These are phyloP conservation scores for Philonicus albiceps DNA, from an alignment of 2,888 invertebrate species.

Conservation along the genomic window DNA sequence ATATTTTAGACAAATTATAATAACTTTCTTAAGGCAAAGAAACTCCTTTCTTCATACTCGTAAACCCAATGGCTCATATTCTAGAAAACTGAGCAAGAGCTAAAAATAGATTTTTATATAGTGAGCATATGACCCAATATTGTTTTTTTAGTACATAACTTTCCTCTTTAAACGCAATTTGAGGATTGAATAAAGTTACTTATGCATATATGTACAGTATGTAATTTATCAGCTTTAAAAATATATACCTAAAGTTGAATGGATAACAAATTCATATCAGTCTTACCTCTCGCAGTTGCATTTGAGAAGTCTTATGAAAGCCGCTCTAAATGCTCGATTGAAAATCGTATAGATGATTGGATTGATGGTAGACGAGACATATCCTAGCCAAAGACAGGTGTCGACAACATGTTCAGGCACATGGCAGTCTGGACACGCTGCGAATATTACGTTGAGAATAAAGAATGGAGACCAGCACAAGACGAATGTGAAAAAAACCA, in stretches of 20 bases:
- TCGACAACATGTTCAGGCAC: constrained; percentile 76
- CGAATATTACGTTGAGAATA: constrained; percentile 84
- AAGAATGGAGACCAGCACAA: constrained; percentile 95
- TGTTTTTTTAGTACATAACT: too few relatives aligned
- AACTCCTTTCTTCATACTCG: too few relatives aligned
- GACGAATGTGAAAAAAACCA: constrained; percentile 93
- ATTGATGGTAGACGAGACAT: constrained; percentile 91
- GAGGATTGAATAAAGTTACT: too few relatives aligned
- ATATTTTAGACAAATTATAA: too few relatives aligned
- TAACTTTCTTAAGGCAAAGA: too few relatives aligned
- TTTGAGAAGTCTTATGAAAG: constrained; percentile 78
- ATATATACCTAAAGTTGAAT: neutral
- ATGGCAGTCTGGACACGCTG: constrained; percentile 80
- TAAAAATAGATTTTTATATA: too few relatives aligned
- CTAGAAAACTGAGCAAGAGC: too few relatives aligned
- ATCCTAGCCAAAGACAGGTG: constrained; percentile 90
- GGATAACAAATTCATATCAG: too few relatives aligned
- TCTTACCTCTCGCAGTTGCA: constrained; percentile 79
- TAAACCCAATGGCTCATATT: too few relatives aligned
- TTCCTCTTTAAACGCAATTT: too few relatives aligned
- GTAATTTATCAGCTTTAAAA: neutral
- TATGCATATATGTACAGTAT: too few relatives aligned
- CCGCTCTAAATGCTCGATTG: constrained; percentile 87
- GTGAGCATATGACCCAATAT: too few relatives aligned
- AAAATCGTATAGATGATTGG: constrained; percentile 94